phyloP scores from a whole-genome alignment of 2,797 vertebrate genomes.

The Sciurus vulgaris region DNA sequence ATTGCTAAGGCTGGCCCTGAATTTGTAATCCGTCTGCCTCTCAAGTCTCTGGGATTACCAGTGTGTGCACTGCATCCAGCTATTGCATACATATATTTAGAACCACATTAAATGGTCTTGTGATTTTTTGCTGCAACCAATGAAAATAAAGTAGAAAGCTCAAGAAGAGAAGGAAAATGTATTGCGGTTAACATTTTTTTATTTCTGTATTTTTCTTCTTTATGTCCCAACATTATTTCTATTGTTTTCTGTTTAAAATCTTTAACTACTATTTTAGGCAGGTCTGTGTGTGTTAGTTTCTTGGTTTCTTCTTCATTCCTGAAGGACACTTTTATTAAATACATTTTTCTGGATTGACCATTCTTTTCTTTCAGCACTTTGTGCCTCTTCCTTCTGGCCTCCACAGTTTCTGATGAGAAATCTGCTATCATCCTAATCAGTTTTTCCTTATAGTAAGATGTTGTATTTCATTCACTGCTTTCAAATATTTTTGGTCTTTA shows the following conservation, averaged over 20 bases:
- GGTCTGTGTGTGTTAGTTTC: neutral
- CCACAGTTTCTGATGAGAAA: neutral
- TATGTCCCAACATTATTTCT: neutral
- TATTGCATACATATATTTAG: neutral
- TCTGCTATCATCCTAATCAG: neutral
- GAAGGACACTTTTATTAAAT: neutral
- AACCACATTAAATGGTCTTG: neutral
- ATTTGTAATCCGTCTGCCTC: too few relatives aligned
- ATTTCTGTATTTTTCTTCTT: neutral
- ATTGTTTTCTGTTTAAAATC: neutral
- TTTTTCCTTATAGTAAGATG: neutral
- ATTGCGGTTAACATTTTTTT: neutral
- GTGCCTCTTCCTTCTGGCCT: neutral
- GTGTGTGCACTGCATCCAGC: too few relatives aligned
- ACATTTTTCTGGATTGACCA: neutral
- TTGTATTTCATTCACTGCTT: slow-evolving; percentile 18
- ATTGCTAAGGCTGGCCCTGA: too few relatives aligned
- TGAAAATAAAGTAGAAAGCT: neutral
- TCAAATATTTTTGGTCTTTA: neutral
- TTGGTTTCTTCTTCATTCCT: neutral
- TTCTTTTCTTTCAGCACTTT: neutral
- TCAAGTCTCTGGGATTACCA: too few relatives aligned
- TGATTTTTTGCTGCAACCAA: neutral
- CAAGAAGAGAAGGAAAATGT: neutral
- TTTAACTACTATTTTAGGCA: neutral